Conservation (phyloP, 2,888 invertebrate species). For the Sialis lutaria region DNA sequence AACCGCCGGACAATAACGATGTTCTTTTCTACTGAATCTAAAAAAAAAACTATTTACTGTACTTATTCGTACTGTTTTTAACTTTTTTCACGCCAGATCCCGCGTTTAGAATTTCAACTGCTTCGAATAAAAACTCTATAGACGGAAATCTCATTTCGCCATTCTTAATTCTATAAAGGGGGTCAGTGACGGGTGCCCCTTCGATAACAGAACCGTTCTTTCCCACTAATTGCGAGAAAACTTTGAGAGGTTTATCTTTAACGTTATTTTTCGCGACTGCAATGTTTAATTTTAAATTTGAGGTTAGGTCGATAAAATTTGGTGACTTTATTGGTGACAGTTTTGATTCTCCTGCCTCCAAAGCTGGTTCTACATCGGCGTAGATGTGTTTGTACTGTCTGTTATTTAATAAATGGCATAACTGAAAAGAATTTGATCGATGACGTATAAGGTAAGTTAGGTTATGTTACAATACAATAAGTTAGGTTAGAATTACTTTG, state of each 20-base stretch:
- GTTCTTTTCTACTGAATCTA: too few species aligned
- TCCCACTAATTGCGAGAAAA: constrained; percentile 26
- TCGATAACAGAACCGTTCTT: constrained; percentile 17
- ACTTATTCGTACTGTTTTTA: neutral
- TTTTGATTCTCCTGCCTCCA: constrained; percentile 31
- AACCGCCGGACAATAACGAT: too few species aligned
- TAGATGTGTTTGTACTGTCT: constrained; percentile 28
- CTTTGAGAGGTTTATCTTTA: constrained; percentile 27
- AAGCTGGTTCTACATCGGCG: constrained; percentile 32
- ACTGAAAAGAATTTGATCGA: constrained; percentile 22
- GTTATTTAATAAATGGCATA: constrained; percentile 17
- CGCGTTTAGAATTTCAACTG: neutral
- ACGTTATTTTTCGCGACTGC: neutral
- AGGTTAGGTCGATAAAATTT: neutral
- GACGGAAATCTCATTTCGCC: neutral
- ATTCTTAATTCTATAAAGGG: constrained; percentile 3
- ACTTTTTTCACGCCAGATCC: neutral
- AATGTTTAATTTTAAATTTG: constrained; percentile 6
- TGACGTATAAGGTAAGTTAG: too few species aligned
- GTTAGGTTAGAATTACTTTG: constrained; percentile 1
- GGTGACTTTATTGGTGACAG: constrained; percentile 17
- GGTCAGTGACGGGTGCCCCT: constrained; percentile 11
- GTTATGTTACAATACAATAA: neutral
- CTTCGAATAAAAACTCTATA: neutral
- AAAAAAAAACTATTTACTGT: too few species aligned